Conservation (phyloP, 1,140 invertebrate species). For the Hyles vespertilio region DNA sequence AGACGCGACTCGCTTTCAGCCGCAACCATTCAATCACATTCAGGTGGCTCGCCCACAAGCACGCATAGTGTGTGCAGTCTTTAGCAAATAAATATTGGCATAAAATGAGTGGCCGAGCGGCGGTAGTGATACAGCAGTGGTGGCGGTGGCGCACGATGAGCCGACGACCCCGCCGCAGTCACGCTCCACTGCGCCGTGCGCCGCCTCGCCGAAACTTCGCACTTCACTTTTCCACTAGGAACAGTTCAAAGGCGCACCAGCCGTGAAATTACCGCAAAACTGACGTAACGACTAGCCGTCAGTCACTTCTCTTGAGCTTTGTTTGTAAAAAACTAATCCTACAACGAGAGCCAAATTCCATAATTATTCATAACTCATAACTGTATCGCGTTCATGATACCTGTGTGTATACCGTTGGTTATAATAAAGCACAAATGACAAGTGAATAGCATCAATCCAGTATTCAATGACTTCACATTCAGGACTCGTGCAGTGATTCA, state of each 20-base stretch:
- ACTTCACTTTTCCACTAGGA: conserved; percentile 73
- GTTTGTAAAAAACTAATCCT: conserved; percentile 4
- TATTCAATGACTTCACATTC: too few species aligned
- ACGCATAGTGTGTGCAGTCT: too few species aligned
- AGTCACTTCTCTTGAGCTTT: conserved; percentile 21
- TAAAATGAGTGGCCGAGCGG: background rate
- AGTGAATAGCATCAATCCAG: too few species aligned
- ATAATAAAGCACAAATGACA: too few species aligned
- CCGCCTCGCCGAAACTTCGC: conserved; percentile 69
- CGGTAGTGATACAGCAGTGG: conserved; percentile 2
- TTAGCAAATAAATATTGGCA: too few species aligned
- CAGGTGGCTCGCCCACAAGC: too few species aligned
- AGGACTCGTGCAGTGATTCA: too few species aligned
- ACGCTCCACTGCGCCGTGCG: conserved; percentile 53
- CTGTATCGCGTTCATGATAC: too few species aligned
- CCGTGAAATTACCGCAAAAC: conserved; percentile 72
- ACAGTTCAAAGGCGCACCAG: conserved; percentile 50
- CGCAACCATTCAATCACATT: conserved; percentile 1
- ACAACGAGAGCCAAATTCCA: too few species aligned
- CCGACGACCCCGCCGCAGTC: conserved; percentile 62
- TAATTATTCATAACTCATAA: too few species aligned
- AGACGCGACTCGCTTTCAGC: conserved; percentile 5
- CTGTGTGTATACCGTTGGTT: too few species aligned
- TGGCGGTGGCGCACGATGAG: conserved; percentile 19
- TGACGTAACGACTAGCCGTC: conserved; percentile 51